phyloP scores from a whole-genome alignment of 2,888 invertebrate species.

The Epinotia nisella region DNA sequence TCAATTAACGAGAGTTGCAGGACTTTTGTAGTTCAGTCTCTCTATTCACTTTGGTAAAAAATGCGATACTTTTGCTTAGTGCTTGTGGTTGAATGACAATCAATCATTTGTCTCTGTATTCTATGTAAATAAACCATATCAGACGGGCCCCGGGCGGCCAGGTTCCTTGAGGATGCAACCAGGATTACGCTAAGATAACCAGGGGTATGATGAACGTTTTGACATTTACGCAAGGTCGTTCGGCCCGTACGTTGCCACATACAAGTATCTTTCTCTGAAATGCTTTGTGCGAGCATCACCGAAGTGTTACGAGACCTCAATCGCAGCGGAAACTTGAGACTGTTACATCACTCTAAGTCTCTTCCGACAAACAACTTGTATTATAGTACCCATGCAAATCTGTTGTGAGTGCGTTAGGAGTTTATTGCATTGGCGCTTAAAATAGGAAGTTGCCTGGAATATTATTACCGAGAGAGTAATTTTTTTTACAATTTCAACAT shows the following conservation, averaged over 20 bases:
- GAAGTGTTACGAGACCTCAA: conserved; percentile 22
- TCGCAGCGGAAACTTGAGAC: conserved; percentile 1
- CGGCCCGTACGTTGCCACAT: not conserved
- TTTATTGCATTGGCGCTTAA: not conserved
- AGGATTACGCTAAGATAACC: not conserved
- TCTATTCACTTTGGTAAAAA: no score
- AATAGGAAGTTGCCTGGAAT: not conserved
- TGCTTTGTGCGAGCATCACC: not conserved
- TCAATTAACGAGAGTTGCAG: no score
- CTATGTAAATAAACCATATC: not conserved
- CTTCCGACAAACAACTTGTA: conserved; percentile 10
- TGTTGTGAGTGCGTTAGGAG: not conserved
- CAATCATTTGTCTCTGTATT: not conserved
- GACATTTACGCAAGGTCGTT: not conserved
- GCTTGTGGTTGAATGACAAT: not conserved
- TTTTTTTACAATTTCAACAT: no score
- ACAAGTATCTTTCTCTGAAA: conserved; percentile 12
- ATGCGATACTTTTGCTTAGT: not conserved
- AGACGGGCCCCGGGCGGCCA: not conserved
- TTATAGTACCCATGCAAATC: not conserved
- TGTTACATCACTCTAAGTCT: conserved; percentile 20
- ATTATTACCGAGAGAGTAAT: not conserved
- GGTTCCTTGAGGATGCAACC: no score
- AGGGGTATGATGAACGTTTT: not conserved
- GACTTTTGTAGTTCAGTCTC: no score